Evolutionary conservation across 2,888 invertebrate genomes (phyloP), one percentile per base, ranked within the genome.

Genomic region (Polia nebulosa): DNA sequence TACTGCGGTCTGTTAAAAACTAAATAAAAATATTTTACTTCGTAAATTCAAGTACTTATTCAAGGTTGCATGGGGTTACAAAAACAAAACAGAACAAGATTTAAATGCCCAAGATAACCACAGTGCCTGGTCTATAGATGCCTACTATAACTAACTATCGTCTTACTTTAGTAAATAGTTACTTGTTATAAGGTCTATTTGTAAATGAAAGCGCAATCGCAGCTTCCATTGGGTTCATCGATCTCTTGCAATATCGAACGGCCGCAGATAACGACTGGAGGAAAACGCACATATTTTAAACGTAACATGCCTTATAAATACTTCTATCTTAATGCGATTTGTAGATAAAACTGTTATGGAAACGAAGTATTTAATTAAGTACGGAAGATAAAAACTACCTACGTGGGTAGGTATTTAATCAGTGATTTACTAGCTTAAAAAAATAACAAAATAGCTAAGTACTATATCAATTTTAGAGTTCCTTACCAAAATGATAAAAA

Each of bases 291-390:
- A 11, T 39, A 22, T 63, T 45, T 17, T 13, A 44, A 29, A 62
- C 5, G 25, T 34, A 72, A 52, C 39, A 49, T 3, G n/a, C n/a
- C n/a, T n/a, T n/a, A n/a, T n/a, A n/a, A n/a, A n/a, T n/a, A n/a
- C n/a, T n/a, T n/a, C n/a, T n/a, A n/a, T n/a, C n/a, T n/a, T n/a
- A 22, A 25, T 17, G 7, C 32, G 53, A 71, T 71, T 67, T 67
- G 2, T 2, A 41, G 53, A 70, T 75, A 66, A 65, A 47, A 66
- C 7, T 27, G 41, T 17, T 62, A 36, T 25, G 41, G 25, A 61
- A 72, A 36, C 41, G 13, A 64, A 39, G 7, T 20, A 7, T 29
- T 8, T 53, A 52, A 55, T 44, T 29, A 44, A 34, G 1, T 34
- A 52, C 8, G 17, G 1, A 27, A 41, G 65, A 68, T 66, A 41